Percentiles rank a stretch among this genome's conserved stretches.
Conservation (phyloP, 1,140 invertebrate species). For the Atta colombica region DNA sequence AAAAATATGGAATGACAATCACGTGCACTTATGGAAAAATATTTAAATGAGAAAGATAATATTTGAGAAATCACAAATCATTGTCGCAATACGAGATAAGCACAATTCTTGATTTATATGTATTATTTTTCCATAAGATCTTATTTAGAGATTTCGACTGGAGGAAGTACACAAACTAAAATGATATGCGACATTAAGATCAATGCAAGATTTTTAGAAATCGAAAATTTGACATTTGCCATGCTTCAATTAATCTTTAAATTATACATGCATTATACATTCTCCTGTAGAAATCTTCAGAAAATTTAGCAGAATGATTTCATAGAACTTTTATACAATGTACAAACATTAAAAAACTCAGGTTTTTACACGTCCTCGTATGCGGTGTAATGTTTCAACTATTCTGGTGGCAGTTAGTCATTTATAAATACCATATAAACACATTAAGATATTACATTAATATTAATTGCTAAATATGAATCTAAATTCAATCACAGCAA, state of each 20-base stretch:
- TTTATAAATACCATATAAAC: background rate
- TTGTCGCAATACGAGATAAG: conserved; percentile 11
- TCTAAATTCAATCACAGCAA: conserved; percentile 18
- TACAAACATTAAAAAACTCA: conserved; percentile 45
- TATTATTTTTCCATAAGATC: conserved; percentile 51
- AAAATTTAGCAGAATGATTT: conserved; percentile 13
- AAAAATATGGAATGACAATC: background rate
- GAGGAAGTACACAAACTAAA: background rate
- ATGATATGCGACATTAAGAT: background rate
- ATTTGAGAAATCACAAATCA: conserved; percentile 9
- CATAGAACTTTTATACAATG: conserved; percentile 32
- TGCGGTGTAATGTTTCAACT: conserved; percentile 48
- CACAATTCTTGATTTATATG: background rate
- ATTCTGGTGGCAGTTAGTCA: conserved; percentile 22
- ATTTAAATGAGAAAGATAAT: background rate
- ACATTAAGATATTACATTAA: conserved; percentile 9
- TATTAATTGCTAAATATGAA: conserved; percentile 12
- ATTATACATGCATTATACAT: background rate
- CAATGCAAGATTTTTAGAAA: background rate
- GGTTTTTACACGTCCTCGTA: conserved; percentile 29
- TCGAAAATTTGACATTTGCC: background rate
- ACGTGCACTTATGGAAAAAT: conserved; percentile 47
- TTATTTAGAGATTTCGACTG: conserved; percentile 20
- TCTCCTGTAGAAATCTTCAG: conserved; percentile 1
- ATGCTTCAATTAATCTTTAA: background rate